A percentile compares a stretch with the other conserved stretches of the same genome.
Conservation (phyloP, 2,797 vertebrate genomes). For the Cirrhinus molitorella region DNA sequence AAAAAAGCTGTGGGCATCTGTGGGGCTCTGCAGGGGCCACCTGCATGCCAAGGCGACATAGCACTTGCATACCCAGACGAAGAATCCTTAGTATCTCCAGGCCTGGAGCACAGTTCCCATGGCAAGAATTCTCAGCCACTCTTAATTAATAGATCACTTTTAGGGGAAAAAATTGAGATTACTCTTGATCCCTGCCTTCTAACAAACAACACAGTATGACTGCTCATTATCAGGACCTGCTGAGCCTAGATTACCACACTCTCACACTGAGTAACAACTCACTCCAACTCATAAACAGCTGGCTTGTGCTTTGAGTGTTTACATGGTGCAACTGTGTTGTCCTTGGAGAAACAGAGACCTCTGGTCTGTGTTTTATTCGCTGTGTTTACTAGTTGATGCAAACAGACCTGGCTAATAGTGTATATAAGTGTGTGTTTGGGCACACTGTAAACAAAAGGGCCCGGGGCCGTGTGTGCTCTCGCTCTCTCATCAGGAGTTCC, state of each 20-base stretch:
- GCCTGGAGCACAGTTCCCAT: constrained; percentile 4
- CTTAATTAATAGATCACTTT: not conserved
- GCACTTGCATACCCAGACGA: constrained; percentile 6
- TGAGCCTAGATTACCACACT: constrained; percentile 36
- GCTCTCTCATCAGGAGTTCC: constrained; percentile 63
- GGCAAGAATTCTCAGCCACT: constrained; percentile 13
- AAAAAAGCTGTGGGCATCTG: constrained; percentile 2
- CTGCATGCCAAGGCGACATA: not conserved
- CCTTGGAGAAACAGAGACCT: constrained; percentile 60
- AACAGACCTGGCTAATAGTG: constrained; percentile 53
- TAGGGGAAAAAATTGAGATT: not conserved
- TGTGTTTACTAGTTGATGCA: constrained; percentile 51
- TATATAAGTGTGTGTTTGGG: constrained; percentile 25
- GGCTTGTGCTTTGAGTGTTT: constrained; percentile 64
- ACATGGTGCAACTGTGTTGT: constrained; percentile 52
- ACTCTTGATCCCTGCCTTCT: not conserved
- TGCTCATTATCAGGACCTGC: constrained; percentile 49
- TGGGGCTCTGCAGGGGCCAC: constrained; percentile 19
- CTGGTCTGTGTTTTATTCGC: constrained; percentile 51
- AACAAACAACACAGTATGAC: constrained; percentile 32
- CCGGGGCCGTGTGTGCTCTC: constrained; percentile 58
- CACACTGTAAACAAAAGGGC: constrained; percentile 60
- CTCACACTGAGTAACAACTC: constrained; percentile 46
- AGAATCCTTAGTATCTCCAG: constrained; percentile 6
- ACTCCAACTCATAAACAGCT: constrained; percentile 66